Conservation (phyloP, 2,888 invertebrate species). For the Malthinus seriepunctatus region DNA sequence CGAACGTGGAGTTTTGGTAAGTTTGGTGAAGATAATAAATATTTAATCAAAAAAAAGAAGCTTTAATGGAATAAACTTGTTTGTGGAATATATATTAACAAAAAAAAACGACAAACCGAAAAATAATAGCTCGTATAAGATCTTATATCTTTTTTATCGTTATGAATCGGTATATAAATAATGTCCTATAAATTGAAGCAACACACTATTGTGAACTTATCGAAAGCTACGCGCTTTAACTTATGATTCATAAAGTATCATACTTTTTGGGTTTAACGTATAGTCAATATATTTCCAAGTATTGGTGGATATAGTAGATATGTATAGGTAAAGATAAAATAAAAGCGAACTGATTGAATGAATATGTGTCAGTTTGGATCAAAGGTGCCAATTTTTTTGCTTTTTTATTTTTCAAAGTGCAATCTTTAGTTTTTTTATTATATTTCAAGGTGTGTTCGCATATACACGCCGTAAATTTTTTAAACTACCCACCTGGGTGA, state of each 20-base stretch:
- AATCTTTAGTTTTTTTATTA: slow-evolving; percentile 22
- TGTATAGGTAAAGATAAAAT: slow-evolving; percentile 8
- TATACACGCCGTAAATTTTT: slow-evolving; percentile 27
- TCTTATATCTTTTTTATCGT: slow-evolving; percentile 21
- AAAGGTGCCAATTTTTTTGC: not conserved
- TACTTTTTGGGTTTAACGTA: slow-evolving; percentile 1
- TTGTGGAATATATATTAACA: slow-evolving; percentile 15
- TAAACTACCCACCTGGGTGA: slow-evolving; percentile 28
- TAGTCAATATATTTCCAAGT: slow-evolving; percentile 11
- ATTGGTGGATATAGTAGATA: slow-evolving; percentile 7
- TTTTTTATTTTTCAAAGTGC: slow-evolving; percentile 11
- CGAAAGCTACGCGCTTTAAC: slow-evolving; percentile 17
- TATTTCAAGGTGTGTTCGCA: slow-evolving; percentile 23
- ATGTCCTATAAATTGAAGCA: slow-evolving; percentile 20
- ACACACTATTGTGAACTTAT: slow-evolving; percentile 18
- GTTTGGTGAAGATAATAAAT: not conserved
- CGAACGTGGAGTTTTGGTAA: no score
- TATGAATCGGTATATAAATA: slow-evolving; percentile 23
- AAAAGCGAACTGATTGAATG: slow-evolving; percentile 1
- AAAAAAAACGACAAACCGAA: slow-evolving; percentile 15
- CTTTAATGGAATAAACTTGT: slow-evolving; percentile 22
- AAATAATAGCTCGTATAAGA: slow-evolving; percentile 23
- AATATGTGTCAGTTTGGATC: slow-evolving; percentile 9
- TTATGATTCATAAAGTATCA: slow-evolving; percentile 19
- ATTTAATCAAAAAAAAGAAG: slow-evolving; percentile 6